phyloP scores from a whole-genome alignment of 2,797 vertebrate species.

The Syndactyla subalaris region DNA sequence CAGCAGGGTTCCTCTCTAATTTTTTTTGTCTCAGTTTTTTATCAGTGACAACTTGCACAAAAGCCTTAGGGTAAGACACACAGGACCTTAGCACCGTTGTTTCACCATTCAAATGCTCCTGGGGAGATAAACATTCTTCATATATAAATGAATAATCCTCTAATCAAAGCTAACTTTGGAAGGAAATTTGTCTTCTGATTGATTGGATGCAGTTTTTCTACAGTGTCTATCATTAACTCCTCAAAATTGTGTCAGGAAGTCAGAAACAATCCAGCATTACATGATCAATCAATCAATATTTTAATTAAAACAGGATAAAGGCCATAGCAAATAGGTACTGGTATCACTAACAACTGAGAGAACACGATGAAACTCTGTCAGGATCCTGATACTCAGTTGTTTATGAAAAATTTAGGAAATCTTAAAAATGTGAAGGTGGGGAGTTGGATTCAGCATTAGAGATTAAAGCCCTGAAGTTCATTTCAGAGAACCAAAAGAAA shows the following conservation, averaged over 20 bases:
- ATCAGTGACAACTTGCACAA: background rate
- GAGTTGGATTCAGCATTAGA: background rate
- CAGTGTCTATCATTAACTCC: background rate
- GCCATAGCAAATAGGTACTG: background rate
- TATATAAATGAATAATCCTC: background rate
- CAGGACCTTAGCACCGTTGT: background rate
- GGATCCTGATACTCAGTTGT: background rate
- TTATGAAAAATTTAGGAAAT: background rate
- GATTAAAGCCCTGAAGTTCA: background rate
- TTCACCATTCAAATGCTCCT: background rate
- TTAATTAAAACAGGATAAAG: conserved; percentile 1
- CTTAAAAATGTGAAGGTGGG: background rate
- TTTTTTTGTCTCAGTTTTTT: background rate
- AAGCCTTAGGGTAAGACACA: background rate
- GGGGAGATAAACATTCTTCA: background rate
- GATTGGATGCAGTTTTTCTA: background rate
- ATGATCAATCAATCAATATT: background rate
- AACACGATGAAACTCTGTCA: background rate
- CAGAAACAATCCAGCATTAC: background rate
- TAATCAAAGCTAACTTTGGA: background rate
- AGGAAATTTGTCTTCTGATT: background rate
- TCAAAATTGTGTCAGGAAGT: background rate
- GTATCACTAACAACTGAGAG: background rate
- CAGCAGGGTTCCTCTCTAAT: background rate
- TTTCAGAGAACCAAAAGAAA: background rate